Evolutionary conservation across 2,888 invertebrate genomes (phyloP).

Genomic region (Rotaria socialis): DNA sequence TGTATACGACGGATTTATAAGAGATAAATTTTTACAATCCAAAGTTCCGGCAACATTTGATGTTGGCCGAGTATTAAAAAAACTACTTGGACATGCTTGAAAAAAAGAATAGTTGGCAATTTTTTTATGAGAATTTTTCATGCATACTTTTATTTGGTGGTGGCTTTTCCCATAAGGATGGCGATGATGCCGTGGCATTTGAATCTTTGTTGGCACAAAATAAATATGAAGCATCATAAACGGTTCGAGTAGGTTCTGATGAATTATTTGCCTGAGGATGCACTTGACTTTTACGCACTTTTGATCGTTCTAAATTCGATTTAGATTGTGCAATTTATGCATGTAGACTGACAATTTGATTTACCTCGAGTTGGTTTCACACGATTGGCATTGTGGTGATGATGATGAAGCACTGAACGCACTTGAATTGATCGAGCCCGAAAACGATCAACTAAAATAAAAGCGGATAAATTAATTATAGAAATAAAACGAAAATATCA

Average conservation of each 20-base stretch:
- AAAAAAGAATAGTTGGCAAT: neutral
- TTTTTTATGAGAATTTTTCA: neutral
- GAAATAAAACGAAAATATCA: too few relatives aligned
- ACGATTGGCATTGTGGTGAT: neutral
- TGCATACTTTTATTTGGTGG: neutral
- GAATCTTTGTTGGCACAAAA: neutral
- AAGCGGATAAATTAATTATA: too few relatives aligned
- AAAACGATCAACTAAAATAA: neutral
- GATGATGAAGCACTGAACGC: neutral
- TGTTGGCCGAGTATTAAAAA: neutral
- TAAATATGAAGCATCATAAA: neutral
- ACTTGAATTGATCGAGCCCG: neutral
- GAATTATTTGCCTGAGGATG: neutral
- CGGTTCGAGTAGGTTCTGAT: neutral
- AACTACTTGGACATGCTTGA: neutral
- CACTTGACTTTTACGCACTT: neutral
- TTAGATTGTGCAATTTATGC: too few relatives aligned
- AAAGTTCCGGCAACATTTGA: neutral
- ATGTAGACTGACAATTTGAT: too few relatives aligned
- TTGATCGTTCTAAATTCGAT: neutral
- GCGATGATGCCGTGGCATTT: neutral
- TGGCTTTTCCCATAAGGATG: neutral
- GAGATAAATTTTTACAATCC: neutral
- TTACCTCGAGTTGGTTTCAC: neutral
- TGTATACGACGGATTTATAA: neutral